A percentile compares a stretch with the other conserved stretches of the same genome.
Evolutionary conservation across 2,113 vertebrate species (phyloP).

Genomic region (Bubo scandiacus): DNA sequence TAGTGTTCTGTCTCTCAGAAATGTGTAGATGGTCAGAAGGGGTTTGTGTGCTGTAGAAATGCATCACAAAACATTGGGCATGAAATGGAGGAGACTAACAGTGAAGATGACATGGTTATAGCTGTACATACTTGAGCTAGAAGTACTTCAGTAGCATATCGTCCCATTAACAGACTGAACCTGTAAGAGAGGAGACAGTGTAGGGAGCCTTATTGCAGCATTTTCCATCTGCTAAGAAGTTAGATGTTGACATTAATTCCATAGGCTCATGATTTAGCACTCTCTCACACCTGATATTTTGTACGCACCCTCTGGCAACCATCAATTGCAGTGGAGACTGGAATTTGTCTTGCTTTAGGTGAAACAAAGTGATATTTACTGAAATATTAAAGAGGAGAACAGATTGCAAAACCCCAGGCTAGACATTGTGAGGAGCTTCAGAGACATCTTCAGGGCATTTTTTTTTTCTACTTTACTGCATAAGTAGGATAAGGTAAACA

Average conservation of each 20-base stretch:
- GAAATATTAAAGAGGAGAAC: slow-evolving; percentile 74
- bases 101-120: background rate
- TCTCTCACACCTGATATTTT: slow-evolving; percentile 68
- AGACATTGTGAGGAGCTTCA: slow-evolving; percentile 60
- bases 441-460: slow-evolving; percentile 67
- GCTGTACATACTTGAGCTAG: background rate
- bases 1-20: background rate
- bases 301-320: slow-evolving; percentile 23
- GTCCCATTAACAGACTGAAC: slow-evolving; percentile 10
- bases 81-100: background rate
- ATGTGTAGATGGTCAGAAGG: background rate
- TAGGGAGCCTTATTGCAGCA: slow-evolving; percentile 1
- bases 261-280: slow-evolving; percentile 53
- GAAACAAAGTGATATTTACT: slow-evolving; percentile 75
- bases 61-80: rapidly evolving
- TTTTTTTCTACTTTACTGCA: slow-evolving; percentile 67
- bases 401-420: slow-evolving; percentile 74
- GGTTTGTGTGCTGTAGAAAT: background rate
- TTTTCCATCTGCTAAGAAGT: slow-evolving; percentile 59
- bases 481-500: slow-evolving; percentile 74
- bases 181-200: background rate
- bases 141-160: background rate
- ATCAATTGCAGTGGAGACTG: slow-evolving; percentile 56
- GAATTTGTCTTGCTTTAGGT: slow-evolving; percentile 75
- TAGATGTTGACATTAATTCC: slow-evolving; percentile 58